Conservation (phyloP, 2,888 invertebrate genomes). For the Erynnis tages region DNA sequence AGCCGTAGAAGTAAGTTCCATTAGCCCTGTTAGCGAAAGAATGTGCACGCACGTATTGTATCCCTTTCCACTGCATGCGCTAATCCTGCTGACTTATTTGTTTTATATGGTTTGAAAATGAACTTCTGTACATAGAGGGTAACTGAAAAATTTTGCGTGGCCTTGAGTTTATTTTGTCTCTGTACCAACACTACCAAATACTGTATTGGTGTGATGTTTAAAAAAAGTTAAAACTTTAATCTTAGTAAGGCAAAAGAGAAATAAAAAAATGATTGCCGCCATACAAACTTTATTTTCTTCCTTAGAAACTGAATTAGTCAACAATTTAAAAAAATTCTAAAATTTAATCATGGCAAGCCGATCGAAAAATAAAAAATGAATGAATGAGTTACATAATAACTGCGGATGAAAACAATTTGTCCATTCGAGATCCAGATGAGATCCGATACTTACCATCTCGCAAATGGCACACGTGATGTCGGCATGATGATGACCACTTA, state of each 20-base stretch:
- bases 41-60: constrained; percentile 23
- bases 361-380: constrained; percentile 6
- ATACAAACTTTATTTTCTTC: too few species aligned
- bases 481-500: constrained; percentile 1
- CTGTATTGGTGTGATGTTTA: too few species aligned
- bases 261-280: too few species aligned
- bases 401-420: constrained; percentile 52
- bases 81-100: constrained; percentile 3
- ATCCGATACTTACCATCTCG: constrained; percentile 44
- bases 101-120: background rate
- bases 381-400: constrained; percentile 11
- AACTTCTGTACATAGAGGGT: too few species aligned
- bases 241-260: too few species aligned
- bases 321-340: too few species aligned
- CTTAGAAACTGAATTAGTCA: too few species aligned
- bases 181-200: too few species aligned
- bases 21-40: constrained; percentile 35
- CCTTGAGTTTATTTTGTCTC: too few species aligned
- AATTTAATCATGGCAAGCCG: too few species aligned
- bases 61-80: constrained; percentile 5
- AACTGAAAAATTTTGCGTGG: too few species aligned
- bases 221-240: too few species aligned
- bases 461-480: constrained; percentile 44
- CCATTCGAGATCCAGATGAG: constrained; percentile 46
- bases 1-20: constrained; percentile 58